Evolutionary conservation across 2,113 vertebrate genomes (phyloP).

Genomic region (Megaceryle torquata): DNA sequence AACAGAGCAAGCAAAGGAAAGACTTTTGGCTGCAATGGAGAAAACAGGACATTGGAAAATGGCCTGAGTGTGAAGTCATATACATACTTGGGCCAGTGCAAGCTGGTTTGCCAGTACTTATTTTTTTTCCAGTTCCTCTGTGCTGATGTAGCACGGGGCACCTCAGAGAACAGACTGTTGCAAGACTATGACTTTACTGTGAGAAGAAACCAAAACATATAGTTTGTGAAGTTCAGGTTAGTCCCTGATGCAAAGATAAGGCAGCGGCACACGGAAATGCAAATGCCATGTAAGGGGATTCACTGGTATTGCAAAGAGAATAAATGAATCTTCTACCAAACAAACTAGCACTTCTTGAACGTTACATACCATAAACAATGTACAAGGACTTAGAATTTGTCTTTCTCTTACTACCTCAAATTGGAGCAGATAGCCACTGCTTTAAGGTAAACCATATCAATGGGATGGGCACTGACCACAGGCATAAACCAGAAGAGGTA

Average conservation of each 20-base stretch:
- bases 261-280: not conserved
- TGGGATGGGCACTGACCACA: not conserved
- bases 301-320: not conserved
- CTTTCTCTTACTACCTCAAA: not conserved
- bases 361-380: not conserved
- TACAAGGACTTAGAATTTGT: not conserved
- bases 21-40: not conserved
- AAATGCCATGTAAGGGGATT: not conserved
- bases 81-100: not conserved
- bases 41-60: constrained; percentile 5
- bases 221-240: not conserved
- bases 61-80: not conserved
- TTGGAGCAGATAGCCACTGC: not conserved
- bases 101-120: not conserved
- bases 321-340: not conserved
- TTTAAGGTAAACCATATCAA: not conserved
- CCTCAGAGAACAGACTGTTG: not conserved
- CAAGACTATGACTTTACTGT: not conserved
- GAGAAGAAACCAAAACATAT: not conserved
- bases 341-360: not conserved
- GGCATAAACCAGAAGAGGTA: not conserved
- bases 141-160: not conserved
- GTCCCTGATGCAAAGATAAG: not conserved
- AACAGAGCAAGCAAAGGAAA: not conserved
- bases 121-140: not conserved